Conservation (phyloP, 2,797 vertebrate species). For the Eurystomus glaucurus region DNA sequence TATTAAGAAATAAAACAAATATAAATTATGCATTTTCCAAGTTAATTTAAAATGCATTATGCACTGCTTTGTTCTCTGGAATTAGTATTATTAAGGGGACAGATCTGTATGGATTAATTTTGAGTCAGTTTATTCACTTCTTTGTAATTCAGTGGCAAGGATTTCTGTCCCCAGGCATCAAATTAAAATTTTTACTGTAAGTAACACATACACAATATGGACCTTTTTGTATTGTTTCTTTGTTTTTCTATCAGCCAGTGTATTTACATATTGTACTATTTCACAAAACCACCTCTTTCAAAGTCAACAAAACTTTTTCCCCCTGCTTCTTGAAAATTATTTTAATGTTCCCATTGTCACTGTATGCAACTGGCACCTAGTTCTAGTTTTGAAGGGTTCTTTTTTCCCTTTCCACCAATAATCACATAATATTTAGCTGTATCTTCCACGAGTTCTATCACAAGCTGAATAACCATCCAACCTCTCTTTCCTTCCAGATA, state of each 20-base stretch:
- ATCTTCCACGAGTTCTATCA: not conserved
- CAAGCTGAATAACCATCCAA: not conserved
- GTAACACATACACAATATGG: constrained; percentile 81
- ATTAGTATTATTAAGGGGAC: constrained; percentile 89
- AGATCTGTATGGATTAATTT: constrained; percentile 88
- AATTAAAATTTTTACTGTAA: constrained; percentile 86
- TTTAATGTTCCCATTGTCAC: constrained; percentile 24
- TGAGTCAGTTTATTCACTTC: constrained; percentile 86
- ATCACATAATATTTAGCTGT: not conserved
- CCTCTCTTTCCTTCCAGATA: constrained; percentile 12
- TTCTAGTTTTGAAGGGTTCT: not conserved
- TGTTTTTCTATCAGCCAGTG: constrained; percentile 71
- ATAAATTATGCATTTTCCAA: constrained; percentile 89
- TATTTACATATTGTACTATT: constrained; percentile 46
- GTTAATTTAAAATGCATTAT: constrained; percentile 90
- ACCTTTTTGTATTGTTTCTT: constrained; percentile 80
- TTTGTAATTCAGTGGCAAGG: constrained; percentile 86
- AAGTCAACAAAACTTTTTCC: constrained; percentile 78
- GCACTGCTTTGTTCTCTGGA: constrained; percentile 85
- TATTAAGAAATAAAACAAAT: constrained; percentile 89
- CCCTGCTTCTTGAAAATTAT: not conserved
- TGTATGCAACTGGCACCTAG: not conserved
- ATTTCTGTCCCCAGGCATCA: constrained; percentile 86
- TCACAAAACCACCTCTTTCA: constrained; percentile 39
- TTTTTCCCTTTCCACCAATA: not conserved